Base-by-base conservation (phyloP, 2,113 vertebrate genomes). In the Sinocyclocheilus anophthalmus region DNA sequence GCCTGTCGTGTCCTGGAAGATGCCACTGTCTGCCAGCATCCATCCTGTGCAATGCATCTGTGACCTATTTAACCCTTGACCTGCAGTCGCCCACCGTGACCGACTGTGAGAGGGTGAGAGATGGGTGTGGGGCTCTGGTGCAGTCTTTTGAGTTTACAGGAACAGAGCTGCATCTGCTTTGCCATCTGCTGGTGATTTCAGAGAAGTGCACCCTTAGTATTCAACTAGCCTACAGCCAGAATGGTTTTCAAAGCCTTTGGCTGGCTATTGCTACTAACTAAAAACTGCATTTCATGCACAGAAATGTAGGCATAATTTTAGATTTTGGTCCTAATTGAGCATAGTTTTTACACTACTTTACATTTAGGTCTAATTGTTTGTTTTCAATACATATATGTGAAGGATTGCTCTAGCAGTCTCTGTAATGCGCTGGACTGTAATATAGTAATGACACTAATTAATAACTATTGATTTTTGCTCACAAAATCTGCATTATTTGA, bases 111-210 rank as follows among this genome's bases (percentile, higher is more conserved):
- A 67, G 61, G 18, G 20, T 59, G 48, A 10, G 78, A 45, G 84
- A 78, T 61, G 26, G 53, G 65, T 37, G 22, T 37, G 18, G 45
- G 37, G 50, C 6, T n/a, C 7, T 69, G 30, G 65, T 65, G 33
- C 50, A 11, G 39, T 50, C 5, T 63, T 16, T 86, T 5, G 63
- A 18, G 42, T 18, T 65, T 77, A 24, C 4, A 48, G 22, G 53
- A 20, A 69, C n/a, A 61, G 33, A 59, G 0, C 42, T 63, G 1
- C 48, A 24, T 6, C 84, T 9, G 53, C 18, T 26, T 26, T 87
- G 84, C 86, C 88, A 84, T 81, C 88, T 89, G 80, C 75, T 89
- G 88, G 80, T 30, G 22, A 53, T 50, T 10, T 81, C 1, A 30
- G 50, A n/a, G 85, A 20, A 84, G n/a, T 73, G 84, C 3, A 42